phyloP scores from a whole-genome alignment of 2,797 vertebrate species.

The Mormyrus hasselquistii region DNA sequence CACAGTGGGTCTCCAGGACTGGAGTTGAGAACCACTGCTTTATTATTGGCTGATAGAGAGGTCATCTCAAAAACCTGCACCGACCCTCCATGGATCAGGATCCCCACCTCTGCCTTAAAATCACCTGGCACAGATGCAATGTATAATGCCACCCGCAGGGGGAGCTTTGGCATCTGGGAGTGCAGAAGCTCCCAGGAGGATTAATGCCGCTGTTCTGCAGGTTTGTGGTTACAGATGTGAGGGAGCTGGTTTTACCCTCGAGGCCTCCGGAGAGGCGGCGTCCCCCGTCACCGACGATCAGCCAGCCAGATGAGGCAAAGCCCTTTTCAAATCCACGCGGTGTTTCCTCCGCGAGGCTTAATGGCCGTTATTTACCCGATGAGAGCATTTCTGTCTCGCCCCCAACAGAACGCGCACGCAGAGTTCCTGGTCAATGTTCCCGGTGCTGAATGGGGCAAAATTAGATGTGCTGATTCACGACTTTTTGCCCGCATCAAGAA shows the following conservation, averaged over 20 bases:
- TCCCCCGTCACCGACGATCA: not conserved
- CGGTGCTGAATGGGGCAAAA: not conserved
- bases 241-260: not conserved
- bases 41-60: no score
- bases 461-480: not conserved
- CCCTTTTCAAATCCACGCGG: not conserved
- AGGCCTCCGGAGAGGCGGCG: not conserved
- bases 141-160: not conserved
- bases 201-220: not conserved
- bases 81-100: no score
- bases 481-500: not conserved
- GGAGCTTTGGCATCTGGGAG: not conserved
- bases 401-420: not conserved
- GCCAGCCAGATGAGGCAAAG: not conserved
- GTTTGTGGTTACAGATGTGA: constrained; percentile 4
- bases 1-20: no score
- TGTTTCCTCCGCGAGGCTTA: not conserved
- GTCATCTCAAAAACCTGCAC: no score
- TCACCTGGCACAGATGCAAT: not conserved
- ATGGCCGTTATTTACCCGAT: not conserved
- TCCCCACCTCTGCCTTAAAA: not conserved
- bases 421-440: not conserved
- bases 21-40: no score
- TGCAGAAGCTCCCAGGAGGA: not conserved
- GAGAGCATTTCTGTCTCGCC: not conserved